These are phyloP conservation scores for Aurelia aurita DNA, from an alignment of 30 jellyfish, hydroid and myxozoan genomes.

Conservation along the genomic window DNA sequence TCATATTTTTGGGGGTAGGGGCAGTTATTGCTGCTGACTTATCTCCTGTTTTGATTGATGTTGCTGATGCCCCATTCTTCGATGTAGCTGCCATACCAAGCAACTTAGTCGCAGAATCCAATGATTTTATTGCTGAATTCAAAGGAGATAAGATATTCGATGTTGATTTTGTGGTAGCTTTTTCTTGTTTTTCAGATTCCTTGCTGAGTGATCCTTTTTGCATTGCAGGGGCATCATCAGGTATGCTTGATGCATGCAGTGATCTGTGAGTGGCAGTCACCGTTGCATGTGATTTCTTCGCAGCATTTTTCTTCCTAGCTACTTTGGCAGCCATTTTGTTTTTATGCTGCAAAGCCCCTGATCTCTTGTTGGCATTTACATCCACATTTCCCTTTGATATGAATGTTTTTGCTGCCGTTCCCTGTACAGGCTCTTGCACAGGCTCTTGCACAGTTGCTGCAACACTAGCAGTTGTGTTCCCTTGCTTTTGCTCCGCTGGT, in stretches of 20 bases:
- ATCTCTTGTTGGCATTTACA: constrained; percentile 19
- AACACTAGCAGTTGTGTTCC: not conserved
- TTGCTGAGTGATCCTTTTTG: constrained; percentile 54
- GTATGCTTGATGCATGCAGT: constrained; percentile 10
- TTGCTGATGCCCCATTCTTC: not conserved
- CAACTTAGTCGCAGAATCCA: constrained; percentile 70
- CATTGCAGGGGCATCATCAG: constrained; percentile 65
- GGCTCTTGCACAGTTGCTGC: not conserved
- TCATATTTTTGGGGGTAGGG: constrained; percentile 3
- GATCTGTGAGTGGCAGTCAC: constrained; percentile 13
- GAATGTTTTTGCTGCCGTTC: constrained; percentile 58
- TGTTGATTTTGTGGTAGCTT: constrained; percentile 61
- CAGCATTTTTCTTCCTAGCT: constrained; percentile 8
- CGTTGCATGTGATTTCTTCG: constrained; percentile 19
- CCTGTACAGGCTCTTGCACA: not conserved
- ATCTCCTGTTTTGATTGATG: not conserved
- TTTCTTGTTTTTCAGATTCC: constrained; percentile 37
- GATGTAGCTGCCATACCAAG: constrained; percentile 56
- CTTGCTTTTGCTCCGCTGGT: not conserved
- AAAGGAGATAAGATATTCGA: constrained; percentile 35
- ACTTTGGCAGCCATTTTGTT: not conserved
- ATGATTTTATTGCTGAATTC: constrained; percentile 59
- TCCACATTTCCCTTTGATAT: constrained; percentile 14
- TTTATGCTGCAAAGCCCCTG: constrained; percentile 24
- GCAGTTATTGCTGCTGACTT: not conserved